Conservation (phyloP, 2,888 invertebrate species). For the Mythimna impura region DNA sequence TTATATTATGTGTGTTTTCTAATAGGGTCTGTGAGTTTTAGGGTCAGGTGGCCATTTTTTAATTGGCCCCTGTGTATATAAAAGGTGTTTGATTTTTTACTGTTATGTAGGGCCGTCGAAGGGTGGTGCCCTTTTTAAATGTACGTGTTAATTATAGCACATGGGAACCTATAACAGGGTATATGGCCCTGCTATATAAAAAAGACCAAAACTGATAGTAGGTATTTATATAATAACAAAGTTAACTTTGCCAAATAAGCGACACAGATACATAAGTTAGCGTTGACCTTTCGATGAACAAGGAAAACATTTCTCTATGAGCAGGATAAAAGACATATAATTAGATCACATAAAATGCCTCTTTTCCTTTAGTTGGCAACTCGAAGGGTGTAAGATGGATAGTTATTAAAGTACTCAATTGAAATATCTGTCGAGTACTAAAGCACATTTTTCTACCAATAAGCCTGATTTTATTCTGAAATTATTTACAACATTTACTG, state of each 20-base stretch:
- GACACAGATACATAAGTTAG: background rate
- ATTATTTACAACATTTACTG: background rate
- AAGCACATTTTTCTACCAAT: background rate
- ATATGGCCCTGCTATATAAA: slow-evolving; percentile 41
- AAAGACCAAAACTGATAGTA: background rate
- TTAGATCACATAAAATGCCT: background rate
- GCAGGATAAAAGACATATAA: background rate
- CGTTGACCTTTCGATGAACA: background rate
- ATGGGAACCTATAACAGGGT: slow-evolving; percentile 9
- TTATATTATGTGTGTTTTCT: slow-evolving; percentile 74
- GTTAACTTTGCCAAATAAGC: background rate
- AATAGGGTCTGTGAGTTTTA: slow-evolving; percentile 64
- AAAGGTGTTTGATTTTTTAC: slow-evolving; percentile 67
- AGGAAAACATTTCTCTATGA: background rate
- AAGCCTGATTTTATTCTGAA: background rate
- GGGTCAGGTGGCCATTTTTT: slow-evolving; percentile 64
- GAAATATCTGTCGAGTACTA: background rate
- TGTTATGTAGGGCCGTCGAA: slow-evolving; percentile 45
- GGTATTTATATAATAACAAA: background rate
- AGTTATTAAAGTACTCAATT: background rate
- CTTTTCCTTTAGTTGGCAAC: too few species aligned
- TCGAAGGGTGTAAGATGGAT: too few species aligned
- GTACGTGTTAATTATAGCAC: slow-evolving; percentile 56
- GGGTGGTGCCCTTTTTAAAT: slow-evolving; percentile 63
- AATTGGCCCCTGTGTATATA: slow-evolving; percentile 68